These are phyloP conservation scores for Leptestheria dahalacensis DNA, from an alignment of 1,140 invertebrate genomes.

Conservation along the genomic window DNA sequence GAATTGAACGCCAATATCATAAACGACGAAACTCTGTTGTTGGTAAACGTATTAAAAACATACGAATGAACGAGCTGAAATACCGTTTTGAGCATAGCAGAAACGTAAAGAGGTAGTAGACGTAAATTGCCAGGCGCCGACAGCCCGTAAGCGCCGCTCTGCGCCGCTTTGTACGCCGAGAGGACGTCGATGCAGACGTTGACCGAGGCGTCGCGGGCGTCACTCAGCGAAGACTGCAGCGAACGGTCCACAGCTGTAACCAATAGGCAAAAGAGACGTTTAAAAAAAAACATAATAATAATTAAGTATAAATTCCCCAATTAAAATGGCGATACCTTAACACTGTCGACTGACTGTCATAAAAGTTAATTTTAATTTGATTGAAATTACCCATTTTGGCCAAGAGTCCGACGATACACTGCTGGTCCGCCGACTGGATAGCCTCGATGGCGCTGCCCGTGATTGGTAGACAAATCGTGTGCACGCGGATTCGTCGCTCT, in stretches of 20 bases:
- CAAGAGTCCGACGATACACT: conserved; percentile 80
- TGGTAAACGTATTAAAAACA: too few species aligned
- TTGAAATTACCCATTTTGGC: conserved; percentile 74
- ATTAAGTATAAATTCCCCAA: too few species aligned
- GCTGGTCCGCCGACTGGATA: conserved; percentile 81
- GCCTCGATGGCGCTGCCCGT: conserved; percentile 68
- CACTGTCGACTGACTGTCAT: too few species aligned
- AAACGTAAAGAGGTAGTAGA: conserved; percentile 74
- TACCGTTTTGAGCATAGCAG: conserved; percentile 81
- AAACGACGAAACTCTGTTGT: too few species aligned
- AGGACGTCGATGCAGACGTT: conserved; percentile 88
- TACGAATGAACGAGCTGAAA: conserved; percentile 24
- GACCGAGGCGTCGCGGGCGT: conserved; percentile 89
- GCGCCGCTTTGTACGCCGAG: conserved; percentile 56
- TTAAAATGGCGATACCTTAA: too few species aligned
- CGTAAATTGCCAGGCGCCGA: conserved; percentile 55
- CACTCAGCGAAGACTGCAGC: conserved; percentile 62
- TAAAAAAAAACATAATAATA: neutral
- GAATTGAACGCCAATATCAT: too few species aligned
- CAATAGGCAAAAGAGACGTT: conserved; percentile 12
- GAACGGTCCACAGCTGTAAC: conserved; percentile 77
- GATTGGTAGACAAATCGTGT: conserved; percentile 88
- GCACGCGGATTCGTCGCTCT: conserved; percentile 91
- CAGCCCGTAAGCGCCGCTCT: conserved; percentile 47
- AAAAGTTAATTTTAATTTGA: neutral